Evolutionary conservation across 2,888 invertebrate species (phyloP), one percentile per base, ranked within the genome.

Genomic region (Malachius bipustulatus): DNA sequence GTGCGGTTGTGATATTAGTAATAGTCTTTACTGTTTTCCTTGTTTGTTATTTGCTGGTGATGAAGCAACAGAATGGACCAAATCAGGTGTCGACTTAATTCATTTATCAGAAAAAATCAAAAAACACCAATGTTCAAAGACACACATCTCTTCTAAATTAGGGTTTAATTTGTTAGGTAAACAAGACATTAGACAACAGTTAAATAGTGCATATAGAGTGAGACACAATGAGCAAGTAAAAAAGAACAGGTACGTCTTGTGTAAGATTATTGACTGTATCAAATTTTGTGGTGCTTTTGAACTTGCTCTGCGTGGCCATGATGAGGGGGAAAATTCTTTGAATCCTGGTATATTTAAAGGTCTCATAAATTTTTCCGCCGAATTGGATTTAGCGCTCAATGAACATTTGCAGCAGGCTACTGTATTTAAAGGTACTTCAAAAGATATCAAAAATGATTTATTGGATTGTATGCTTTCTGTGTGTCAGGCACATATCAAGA

Each of bases 381-480:
- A 47, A 28, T 32, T 55, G 4, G 49, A 56, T 39, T 34, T 33
- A 13, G 39, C 34, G 24, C 42, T 52, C 24, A 46, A 50, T 34
- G 39, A 44, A 24, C 51, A 49, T 36, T 35, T 56, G 27, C 36
- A 48, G 14, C 45, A 32, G 10, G 29, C 46, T n/a, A 43, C 45
- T 9, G 47, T 48, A 12, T 56, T 56, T 41, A 50, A 51, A 44
- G 52, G 49, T n/a, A 43, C 43, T 10, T 54, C 50, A 2, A 52
- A 50, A 41, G 43, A 39, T 4, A 50, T 55, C 34, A 54, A 52
- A 41, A 55, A 53, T 39, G 54, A 56, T 30, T 33, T 58, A 4
- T 38, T 56, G 14, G 42, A 55, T 9, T 52, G 47, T 15, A 50
- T 56, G 34, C 39, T 55, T 9, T 44, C 47, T 27, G 50, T 56